phyloP scores from a whole-genome alignment of 1,140 invertebrate species.

The Heterodera schachtii region DNA sequence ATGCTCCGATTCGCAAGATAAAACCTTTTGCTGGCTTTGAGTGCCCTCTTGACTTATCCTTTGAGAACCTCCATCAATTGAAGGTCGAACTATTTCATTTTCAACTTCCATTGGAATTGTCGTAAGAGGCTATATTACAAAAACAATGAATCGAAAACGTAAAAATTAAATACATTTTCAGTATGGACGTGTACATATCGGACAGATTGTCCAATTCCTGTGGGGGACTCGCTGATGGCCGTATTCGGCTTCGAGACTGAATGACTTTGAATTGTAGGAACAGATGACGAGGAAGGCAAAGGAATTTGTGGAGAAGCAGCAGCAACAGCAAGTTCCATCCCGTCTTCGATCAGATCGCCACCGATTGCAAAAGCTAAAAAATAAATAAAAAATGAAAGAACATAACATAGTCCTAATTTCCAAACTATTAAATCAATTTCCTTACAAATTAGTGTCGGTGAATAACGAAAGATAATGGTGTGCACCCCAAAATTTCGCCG shows the following conservation, averaged over 20 bases:
- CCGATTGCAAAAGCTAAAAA: conserved; percentile 7
- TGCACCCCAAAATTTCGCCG: too few species aligned
- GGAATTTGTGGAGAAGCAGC: conserved; percentile 5
- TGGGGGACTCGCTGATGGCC: neutral
- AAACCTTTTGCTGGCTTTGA: conserved; percentile 10
- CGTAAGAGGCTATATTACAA: neutral
- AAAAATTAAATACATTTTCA: neutral
- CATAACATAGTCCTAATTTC: too few species aligned
- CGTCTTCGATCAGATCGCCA: neutral
- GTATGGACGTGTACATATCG: neutral
- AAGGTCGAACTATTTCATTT: neutral
- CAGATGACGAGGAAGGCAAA: neutral
- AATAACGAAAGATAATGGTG: too few species aligned
- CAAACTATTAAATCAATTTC: too few species aligned
- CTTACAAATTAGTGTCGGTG: too few species aligned
- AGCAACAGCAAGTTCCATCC: neutral
- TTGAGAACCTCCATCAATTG: neutral
- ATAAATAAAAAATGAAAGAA: neutral
- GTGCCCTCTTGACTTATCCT: neutral
- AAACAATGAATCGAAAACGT: neutral
- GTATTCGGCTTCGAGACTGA: neutral
- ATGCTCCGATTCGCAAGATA: neutral
- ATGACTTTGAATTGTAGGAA: neutral
- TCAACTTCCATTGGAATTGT: conserved; percentile 3
- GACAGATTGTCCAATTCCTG: conserved; percentile 2